A percentile compares a stretch with the other conserved stretches of the same genome.
Evolutionary conservation across 2,888 invertebrate genomes (phyloP).

Genomic region (Chaetoderma sp.): DNA sequence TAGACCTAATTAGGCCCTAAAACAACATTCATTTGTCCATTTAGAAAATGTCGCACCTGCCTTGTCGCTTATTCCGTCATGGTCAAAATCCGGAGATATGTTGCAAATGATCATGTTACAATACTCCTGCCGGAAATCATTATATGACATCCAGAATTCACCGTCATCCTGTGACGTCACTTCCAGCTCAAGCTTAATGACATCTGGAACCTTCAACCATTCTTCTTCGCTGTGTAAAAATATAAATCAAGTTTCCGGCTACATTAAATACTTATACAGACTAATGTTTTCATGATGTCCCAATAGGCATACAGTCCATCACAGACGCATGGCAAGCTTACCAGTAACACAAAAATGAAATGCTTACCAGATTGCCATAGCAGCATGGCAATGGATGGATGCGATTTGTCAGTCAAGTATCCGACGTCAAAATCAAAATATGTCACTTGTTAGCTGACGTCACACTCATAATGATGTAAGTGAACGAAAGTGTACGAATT

Average conservation of each 20-base stretch:
- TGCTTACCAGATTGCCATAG: no score
- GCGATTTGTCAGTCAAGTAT: no score
- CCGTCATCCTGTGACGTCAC: constrained; percentile 55
- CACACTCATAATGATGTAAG: no score
- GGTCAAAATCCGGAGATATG: constrained; percentile 55
- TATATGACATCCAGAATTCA: constrained; percentile 58
- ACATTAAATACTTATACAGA: no score
- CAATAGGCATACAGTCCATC: no score
- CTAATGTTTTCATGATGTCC: no score
- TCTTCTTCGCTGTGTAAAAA: constrained; percentile 46
- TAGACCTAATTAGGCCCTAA: neutral
- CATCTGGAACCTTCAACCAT: constrained; percentile 51
- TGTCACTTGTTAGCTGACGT: no score
- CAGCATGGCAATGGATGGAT: no score
- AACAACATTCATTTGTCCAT: neutral
- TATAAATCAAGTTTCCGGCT: neutral
- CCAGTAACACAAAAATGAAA: no score
- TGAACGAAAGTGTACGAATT: no score
- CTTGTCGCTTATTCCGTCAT: constrained; percentile 57
- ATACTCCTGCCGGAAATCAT: constrained; percentile 50
- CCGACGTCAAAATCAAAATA: no score
- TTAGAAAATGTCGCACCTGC: constrained; percentile 41
- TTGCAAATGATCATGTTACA: constrained; percentile 60
- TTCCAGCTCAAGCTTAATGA: constrained; percentile 48
- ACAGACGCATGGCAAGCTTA: no score